Conservation (phyloP, 2,888 invertebrate species). For the Drosophila eohydei region DNA sequence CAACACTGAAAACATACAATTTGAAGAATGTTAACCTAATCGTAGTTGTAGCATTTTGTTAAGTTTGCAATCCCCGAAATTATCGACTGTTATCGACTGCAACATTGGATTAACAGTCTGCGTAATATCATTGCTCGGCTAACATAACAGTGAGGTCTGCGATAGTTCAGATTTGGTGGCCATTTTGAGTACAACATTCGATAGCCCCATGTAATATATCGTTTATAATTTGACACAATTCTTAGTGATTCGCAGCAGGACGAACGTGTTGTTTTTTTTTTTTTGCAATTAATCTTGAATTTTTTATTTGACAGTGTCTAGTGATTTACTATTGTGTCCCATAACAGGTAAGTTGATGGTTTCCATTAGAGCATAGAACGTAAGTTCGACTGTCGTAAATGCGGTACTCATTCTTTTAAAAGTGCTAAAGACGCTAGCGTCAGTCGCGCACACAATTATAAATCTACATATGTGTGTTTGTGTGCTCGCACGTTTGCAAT, state of each 20-base stretch:
- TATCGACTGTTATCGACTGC: background rate
- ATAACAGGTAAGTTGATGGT: slow-evolving; percentile 29
- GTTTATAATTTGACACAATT: slow-evolving; percentile 19
- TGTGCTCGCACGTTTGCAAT: slow-evolving; percentile 12
- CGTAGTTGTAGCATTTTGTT: background rate
- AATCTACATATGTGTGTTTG: background rate
- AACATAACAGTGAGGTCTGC: slow-evolving; percentile 1
- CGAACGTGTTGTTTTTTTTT: slow-evolving; percentile 25
- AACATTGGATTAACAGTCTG: slow-evolving; percentile 1
- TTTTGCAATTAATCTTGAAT: slow-evolving; percentile 4
- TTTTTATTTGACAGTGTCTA: slow-evolving; percentile 8
- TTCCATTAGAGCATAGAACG: background rate
- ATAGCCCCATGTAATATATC: slow-evolving; percentile 14
- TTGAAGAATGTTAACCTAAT: too few species aligned
- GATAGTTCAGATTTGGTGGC: background rate
- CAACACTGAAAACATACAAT: too few species aligned
- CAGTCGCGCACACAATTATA: slow-evolving; percentile 26
- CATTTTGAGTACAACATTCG: slow-evolving; percentile 41
- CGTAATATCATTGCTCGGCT: background rate
- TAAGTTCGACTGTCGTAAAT: background rate
- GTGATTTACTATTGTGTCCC: slow-evolving; percentile 18
- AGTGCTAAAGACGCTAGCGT: slow-evolving; percentile 37
- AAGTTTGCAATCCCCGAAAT: background rate
- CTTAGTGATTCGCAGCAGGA: slow-evolving; percentile 18
- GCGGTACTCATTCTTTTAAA: background rate